Conservation (phyloP, 2,797 vertebrate species). For the Pitangus sulphuratus region DNA sequence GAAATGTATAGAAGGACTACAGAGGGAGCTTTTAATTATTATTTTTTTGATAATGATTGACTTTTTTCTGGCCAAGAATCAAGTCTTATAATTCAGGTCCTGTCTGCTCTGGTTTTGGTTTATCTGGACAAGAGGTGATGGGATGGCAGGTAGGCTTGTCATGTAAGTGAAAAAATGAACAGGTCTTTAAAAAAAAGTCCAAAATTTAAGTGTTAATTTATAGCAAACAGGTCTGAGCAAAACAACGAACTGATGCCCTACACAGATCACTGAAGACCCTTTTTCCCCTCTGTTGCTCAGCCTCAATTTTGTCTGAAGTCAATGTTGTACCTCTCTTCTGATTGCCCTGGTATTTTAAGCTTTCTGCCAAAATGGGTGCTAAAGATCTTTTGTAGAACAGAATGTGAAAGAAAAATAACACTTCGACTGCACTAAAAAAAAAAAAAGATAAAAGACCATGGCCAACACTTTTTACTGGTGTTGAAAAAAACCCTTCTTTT, state of each 20-base stretch:
- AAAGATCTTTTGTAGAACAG: slow-evolving; percentile 43
- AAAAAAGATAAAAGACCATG: neutral
- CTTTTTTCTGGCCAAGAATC: neutral
- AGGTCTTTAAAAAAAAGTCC: neutral
- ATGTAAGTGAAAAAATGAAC: neutral
- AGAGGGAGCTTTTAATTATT: neutral
- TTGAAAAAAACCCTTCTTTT: neutral
- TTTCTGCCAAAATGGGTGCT: slow-evolving; percentile 33
- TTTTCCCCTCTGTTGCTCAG: slow-evolving; percentile 14
- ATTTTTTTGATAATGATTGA: neutral
- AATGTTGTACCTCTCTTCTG: slow-evolving; percentile 11
- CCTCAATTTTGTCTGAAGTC: slow-evolving; percentile 36
- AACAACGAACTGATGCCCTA: neutral
- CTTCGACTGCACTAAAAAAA: neutral
- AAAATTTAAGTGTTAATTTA: neutral
- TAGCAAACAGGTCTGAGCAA: neutral
- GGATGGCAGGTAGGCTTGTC: neutral
- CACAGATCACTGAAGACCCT: neutral
- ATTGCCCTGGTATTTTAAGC: slow-evolving; percentile 28
- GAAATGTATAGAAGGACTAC: neutral
- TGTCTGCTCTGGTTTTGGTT: neutral
- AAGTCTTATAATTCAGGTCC: neutral
- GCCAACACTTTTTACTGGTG: neutral
- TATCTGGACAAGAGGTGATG: neutral
- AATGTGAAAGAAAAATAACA: slow-evolving; percentile 5